Base-by-base conservation (phyloP, 2,888 invertebrate genomes). In the Drosophila colorata region DNA sequence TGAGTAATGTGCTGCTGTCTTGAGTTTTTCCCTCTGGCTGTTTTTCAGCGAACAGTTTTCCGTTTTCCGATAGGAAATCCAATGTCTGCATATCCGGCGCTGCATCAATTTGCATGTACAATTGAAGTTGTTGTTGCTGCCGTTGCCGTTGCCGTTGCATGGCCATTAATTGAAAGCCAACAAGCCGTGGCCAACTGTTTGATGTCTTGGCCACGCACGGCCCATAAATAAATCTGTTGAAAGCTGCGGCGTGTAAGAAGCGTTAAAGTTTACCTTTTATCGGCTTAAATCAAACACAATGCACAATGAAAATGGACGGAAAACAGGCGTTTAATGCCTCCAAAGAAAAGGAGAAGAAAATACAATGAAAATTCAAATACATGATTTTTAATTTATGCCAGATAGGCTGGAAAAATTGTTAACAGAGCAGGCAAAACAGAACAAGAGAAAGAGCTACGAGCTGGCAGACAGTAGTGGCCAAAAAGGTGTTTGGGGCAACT, bases 301-400 rank as follows among this genome's bases (percentile, higher is more conserved):
- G 71, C 63, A 46, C 60, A 64, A 57, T 68, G 69, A 33, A 64
- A 69, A 64, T 35, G 52, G 38, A 25, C 43, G 69, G 69, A 67
- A 69, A 80, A 83, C 75, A 88, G 78, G 86, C 83, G 75, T 88
- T 84, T 86, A 84, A 84, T 86, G 64, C 72, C 28, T 11, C 4
- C 2, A 23, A 46, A 28, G 16, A 33, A 14, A 13, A 25, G 1
- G 23, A 20, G 20, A 20, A 28, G 6, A 38, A 53, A 20, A n/a
- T 6, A 49, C 4, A 44, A 8, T n/a, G 9, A 14, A 56, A 72
- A 51, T 47, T 52, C 35, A 49, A 52, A 44, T 73, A 79, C 82
- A 87, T 86, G 88, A 77, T 77, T 77, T 76, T 85, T 85, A 87
- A 85, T 88, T 88, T 88, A 88, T 85, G 87, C 84, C 70, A 71